A percentile compares a stretch with the other conserved stretches of the same genome.
Conservation (phyloP, 2,888 invertebrate species). For the Eudasyphora cyanicolor region DNA sequence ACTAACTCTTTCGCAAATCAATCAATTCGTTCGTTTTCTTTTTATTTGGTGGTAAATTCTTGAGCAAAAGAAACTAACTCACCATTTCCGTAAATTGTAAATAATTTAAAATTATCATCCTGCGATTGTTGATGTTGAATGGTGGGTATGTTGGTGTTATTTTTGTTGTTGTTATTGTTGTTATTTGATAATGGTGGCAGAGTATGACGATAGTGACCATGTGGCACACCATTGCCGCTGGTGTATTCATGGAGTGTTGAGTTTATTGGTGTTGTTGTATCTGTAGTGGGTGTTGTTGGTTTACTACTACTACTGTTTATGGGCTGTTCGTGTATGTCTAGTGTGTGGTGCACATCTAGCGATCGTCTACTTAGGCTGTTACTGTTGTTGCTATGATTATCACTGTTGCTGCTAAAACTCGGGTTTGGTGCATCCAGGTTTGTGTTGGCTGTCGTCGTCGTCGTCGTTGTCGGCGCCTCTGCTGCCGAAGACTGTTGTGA, state of each 20-base stretch:
- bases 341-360: constrained; percentile 71
- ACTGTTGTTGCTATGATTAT: constrained; percentile 68
- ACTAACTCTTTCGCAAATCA: background rate
- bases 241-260: constrained; percentile 70
- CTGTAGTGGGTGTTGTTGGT: constrained; percentile 56
- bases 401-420: constrained; percentile 56
- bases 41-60: background rate
- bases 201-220: constrained; percentile 73
- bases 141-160: constrained; percentile 70
- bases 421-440: constrained; percentile 30
- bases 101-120: constrained; percentile 80
- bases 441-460: constrained; percentile 43
- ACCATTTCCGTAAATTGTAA: constrained; percentile 80
- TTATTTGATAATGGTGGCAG: constrained; percentile 68
- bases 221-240: constrained; percentile 73
- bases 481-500: constrained; percentile 15
- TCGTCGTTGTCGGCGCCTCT: background rate
- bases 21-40: too few relatives aligned
- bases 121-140: constrained; percentile 51
- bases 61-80: constrained; percentile 71
- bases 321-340: constrained; percentile 63
- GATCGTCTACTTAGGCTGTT: constrained; percentile 69
- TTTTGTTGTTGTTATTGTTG: constrained; percentile 71
- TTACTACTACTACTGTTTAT: constrained; percentile 62
- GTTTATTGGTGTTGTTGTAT: constrained; percentile 62